Percentiles rank a stretch among this genome's conserved stretches.
Conservation (phyloP, 2,113 vertebrate genomes). For the Tupaia chinensis region DNA sequence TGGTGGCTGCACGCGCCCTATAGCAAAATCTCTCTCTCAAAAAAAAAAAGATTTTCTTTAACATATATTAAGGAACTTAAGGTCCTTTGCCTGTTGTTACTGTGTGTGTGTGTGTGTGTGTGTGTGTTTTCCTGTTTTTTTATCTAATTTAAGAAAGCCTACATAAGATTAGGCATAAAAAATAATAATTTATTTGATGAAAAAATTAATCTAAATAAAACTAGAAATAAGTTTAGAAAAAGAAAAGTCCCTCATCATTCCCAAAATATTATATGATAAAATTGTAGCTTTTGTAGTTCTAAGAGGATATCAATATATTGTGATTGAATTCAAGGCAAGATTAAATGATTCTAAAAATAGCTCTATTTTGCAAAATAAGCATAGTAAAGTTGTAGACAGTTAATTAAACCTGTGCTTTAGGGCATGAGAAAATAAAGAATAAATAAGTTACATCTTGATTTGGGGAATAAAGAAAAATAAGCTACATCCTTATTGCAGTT, state of each 20-base stretch:
- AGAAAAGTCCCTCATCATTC: not conserved
- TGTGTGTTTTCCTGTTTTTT: too few relatives aligned
- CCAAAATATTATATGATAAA: not conserved
- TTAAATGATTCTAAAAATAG: conserved; percentile 41
- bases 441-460: not conserved
- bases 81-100: not conserved
- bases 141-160: too few relatives aligned
- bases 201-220: conserved; percentile 33
- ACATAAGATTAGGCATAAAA: not conserved
- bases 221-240: conserved; percentile 18
- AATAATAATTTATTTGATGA: conserved; percentile 8
- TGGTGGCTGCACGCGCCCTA: too few relatives aligned
- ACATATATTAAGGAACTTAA: not conserved
- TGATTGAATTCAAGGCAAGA: conserved; percentile 19
- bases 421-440: not conserved
- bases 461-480: not conserved
- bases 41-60: too few relatives aligned
- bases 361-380: conserved; percentile 24
- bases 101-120: too few relatives aligned
- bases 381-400: not conserved
- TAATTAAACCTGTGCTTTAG: conserved; percentile 54
- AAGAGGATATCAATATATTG: not conserved
- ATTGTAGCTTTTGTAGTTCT: not conserved
- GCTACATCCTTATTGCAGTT: not conserved
- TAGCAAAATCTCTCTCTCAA: too few relatives aligned